Conservation (phyloP, 2,888 invertebrate species). For the Aphodius granarius region DNA sequence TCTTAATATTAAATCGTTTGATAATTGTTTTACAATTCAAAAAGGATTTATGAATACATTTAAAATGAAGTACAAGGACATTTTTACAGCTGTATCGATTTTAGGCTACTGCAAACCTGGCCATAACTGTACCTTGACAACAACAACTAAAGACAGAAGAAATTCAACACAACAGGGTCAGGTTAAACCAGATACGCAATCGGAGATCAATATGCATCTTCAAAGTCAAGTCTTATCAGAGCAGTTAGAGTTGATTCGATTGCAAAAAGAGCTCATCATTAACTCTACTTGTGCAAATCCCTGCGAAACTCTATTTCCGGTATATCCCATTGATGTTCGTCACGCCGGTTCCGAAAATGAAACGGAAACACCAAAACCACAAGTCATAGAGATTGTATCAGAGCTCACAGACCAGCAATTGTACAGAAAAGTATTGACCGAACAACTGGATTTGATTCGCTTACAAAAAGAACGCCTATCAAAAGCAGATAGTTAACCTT, state of each 20-base stretch:
- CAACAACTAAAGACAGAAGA: not conserved
- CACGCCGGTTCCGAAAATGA: not conserved
- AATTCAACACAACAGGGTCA: not conserved
- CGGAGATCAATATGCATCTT: not conserved
- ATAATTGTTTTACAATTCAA: too few species aligned
- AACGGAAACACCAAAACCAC: not conserved
- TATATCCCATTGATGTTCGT: not conserved
- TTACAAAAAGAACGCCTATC: not conserved
- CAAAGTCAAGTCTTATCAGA: conserved; percentile 7
- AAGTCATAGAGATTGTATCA: not conserved
- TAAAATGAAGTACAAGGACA: too few species aligned
- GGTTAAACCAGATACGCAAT: not conserved
- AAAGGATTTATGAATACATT: too few species aligned
- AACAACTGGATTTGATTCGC: conserved; percentile 1
- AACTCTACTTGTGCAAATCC: not conserved
- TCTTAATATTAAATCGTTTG: too few species aligned
- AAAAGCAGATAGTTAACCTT: not conserved
- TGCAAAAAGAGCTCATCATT: conserved; percentile 3
- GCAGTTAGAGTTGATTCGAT: conserved; percentile 11
- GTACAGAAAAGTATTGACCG: conserved; percentile 2
- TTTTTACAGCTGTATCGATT: too few species aligned
- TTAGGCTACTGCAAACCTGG: not conserved
- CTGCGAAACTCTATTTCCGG: not conserved
- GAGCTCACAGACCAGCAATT: not conserved
- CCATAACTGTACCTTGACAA: not conserved